Evolutionary conservation across 2,797 vertebrate genomes (phyloP), one percentile per base, ranked within the genome.

Genomic region (Graptemys geographica): DNA sequence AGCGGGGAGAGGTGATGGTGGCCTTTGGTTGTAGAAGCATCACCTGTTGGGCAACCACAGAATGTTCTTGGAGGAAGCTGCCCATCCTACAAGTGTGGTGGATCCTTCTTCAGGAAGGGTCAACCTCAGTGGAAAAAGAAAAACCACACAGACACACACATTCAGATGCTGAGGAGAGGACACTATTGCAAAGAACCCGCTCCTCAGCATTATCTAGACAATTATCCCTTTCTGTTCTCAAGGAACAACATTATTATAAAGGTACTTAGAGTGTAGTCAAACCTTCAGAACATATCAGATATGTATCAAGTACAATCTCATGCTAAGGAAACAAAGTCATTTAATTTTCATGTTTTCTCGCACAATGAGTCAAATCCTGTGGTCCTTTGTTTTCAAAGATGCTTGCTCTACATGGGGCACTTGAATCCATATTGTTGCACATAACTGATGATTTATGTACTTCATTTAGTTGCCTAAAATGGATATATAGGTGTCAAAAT

Each of bases 391-490:
- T 92, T 92, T 82, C 11, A 27, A 28, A 78, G 11, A 49, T 49
- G 44, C 27, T 94, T 88, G 25, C 56, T 95, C 89, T 74, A 81
- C 44, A 27, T 69, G 52, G 0, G 0, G 3, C 4, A 79, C 33
- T 55, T 83, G 37, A 84, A 84, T 78, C 74, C 27, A 31, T 27
- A 78, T 94, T 92, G 86, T 85, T 33, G 55, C 11, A 72, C n/a
- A 23, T 2, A 4, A 37, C 11, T n/a, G 81, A 7, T 23, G 27
- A 47, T 80, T 11, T 83, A 5, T 72, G 31, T 81, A 7, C 19
- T 92, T 94, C 25, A 5, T 84, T n/a, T 59, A 59, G 5, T 86
- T 86, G n/a, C 59, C 74, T 81, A 88, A 91, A 88, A 87, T 56
- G 59, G 11, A 28, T 16, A 0, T 55, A 78, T 86, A 83, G 31